These are phyloP conservation scores for Lasioglossum morio DNA, from an alignment of 2,888 invertebrate genomes.

Conservation along the genomic window DNA sequence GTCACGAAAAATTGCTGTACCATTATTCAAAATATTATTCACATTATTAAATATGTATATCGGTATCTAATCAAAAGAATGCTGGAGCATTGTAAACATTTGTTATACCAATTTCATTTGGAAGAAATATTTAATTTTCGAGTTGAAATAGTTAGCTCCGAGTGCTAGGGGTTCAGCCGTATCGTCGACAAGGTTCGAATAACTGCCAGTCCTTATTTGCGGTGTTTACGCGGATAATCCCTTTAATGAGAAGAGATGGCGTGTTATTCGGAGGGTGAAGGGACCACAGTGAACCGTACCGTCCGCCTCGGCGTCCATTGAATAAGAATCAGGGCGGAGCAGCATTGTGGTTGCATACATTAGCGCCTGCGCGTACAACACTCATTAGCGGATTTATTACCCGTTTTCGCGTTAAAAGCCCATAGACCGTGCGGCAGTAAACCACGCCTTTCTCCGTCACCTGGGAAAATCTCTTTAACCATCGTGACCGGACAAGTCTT, in stretches of 20 bases:
- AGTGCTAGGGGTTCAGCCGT: too few species aligned
- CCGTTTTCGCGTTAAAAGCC: conserved; percentile 72
- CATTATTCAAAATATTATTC: too few species aligned
- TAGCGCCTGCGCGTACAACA: conserved; percentile 78
- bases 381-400: conserved; percentile 81
- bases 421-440: conserved; percentile 30
- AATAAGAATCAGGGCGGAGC: conserved; percentile 70
- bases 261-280: conserved; percentile 15
- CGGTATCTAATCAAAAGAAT: too few species aligned
- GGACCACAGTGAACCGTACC: conserved; percentile 10
- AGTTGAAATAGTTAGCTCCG: too few species aligned
- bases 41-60: too few species aligned
- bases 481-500: conserved; percentile 7
- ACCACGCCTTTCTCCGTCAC: conserved; percentile 64
- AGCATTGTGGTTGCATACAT: conserved; percentile 78
- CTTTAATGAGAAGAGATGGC: conserved; percentile 75
- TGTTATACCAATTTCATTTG: too few species aligned
- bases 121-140: too few species aligned
- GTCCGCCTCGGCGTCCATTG: conserved; percentile 18
- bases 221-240: conserved; percentile 77
- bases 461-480: conserved; percentile 33
- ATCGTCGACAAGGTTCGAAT: background rate
- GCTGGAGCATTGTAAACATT: too few species aligned
- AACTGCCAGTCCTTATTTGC: conserved; percentile 68
- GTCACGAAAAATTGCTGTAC: too few species aligned